phyloP scores from a whole-genome alignment of 2,113 vertebrate genomes.

The Pagrus major region DNA sequence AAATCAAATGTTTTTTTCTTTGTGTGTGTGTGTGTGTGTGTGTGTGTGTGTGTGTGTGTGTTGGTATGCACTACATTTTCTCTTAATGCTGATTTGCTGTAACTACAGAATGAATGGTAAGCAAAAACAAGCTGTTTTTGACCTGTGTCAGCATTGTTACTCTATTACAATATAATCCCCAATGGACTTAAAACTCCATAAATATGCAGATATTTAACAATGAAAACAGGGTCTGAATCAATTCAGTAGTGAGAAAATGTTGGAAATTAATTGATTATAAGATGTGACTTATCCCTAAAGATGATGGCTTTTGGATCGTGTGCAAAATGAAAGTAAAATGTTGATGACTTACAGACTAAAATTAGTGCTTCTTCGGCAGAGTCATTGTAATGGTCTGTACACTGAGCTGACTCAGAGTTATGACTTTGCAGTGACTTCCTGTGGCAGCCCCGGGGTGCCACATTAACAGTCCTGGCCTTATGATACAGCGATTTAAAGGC shows the following conservation, averaged over 20 bases:
- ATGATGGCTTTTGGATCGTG: not conserved
- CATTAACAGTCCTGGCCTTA: constrained; percentile 45
- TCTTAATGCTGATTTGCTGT: not conserved
- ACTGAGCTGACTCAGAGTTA: constrained; percentile 48
- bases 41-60: not conserved
- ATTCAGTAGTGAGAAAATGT: not conserved
- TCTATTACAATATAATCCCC: not conserved
- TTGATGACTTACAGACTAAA: not conserved
- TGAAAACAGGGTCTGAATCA: not conserved
- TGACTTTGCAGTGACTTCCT: constrained; percentile 69
- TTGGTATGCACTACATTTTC: not conserved
- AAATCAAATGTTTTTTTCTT: not conserved
- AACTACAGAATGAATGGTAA: constrained; percentile 22
- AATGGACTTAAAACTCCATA: not conserved
- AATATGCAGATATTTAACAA: not conserved
- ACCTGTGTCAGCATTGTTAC: constrained; percentile 3
- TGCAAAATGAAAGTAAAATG: not conserved
- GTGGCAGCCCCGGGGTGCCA: constrained; percentile 26
- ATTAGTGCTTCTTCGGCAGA: not conserved
- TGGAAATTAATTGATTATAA: not conserved
- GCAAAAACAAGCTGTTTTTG: not conserved
- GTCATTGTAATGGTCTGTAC: not conserved
- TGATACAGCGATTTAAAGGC: constrained; percentile 37
- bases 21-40: not conserved
- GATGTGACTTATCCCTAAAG: not conserved